Conservation (phyloP, 2,797 vertebrate species). For the Moxostoma hubbsi region DNA sequence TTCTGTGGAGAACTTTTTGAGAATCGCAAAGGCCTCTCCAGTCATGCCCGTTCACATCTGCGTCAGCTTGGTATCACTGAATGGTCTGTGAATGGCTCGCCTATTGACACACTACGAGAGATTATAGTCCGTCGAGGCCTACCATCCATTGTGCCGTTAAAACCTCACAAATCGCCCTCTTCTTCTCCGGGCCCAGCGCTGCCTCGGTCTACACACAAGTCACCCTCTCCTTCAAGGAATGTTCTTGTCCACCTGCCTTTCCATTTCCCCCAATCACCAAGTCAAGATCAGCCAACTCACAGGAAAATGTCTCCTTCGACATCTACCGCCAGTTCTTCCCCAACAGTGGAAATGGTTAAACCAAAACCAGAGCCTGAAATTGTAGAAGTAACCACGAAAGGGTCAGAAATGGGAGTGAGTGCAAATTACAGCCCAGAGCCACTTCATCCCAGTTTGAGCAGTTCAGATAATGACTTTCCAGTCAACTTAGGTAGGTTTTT, state of each 20-base stretch:
- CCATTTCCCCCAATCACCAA: constrained; percentile 70
- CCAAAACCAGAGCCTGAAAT: constrained; percentile 89
- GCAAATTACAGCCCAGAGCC: constrained; percentile 63
- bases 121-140: constrained; percentile 87
- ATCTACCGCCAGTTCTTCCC: constrained; percentile 52
- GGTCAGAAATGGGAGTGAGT: constrained; percentile 63
- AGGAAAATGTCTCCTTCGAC: constrained; percentile 80
- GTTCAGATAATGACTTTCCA: constrained; percentile 82
- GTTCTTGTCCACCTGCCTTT: constrained; percentile 71
- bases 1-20: constrained; percentile 85
- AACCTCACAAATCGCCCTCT: constrained; percentile 76
- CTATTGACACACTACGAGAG: constrained; percentile 92
- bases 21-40: constrained; percentile 85
- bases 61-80: constrained; percentile 84
- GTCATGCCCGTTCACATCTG: constrained; percentile 83
- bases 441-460: constrained; percentile 76
- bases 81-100: constrained; percentile 85
- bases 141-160: constrained; percentile 77
- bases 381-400: constrained; percentile 82
- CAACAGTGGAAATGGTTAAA: constrained; percentile 76
- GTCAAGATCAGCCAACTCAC: constrained; percentile 70
- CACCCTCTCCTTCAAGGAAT: constrained; percentile 70
- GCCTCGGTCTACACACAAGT: constrained; percentile 69
- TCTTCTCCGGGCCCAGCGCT: constrained; percentile 72
- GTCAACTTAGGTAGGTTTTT: constrained; percentile 86